These are phyloP conservation scores for Pogonocichla stellata DNA, from an alignment of 2,113 vertebrate genomes.

Conservation along the genomic window DNA sequence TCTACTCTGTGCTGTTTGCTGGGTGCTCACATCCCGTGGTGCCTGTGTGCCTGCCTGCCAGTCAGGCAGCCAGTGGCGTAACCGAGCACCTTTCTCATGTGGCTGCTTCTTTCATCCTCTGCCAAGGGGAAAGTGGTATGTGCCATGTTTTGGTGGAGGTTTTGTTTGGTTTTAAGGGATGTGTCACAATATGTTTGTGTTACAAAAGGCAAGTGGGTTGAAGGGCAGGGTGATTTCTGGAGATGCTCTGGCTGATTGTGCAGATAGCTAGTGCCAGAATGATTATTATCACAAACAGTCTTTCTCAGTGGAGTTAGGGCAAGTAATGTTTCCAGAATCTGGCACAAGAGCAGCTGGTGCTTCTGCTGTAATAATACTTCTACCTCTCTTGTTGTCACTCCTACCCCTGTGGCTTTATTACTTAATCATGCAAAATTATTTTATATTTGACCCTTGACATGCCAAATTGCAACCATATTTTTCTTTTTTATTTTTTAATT, in stretches of 20 bases:
- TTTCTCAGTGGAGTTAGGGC: background rate
- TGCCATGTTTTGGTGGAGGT: background rate
- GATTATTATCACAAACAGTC: background rate
- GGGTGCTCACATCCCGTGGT: background rate
- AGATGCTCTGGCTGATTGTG: constrained; percentile 26
- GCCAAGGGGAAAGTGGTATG: constrained; percentile 10
- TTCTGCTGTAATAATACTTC: constrained; percentile 36
- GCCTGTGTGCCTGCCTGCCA: background rate
- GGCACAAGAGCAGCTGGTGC: constrained; percentile 8
- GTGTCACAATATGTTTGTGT: constrained; percentile 46
- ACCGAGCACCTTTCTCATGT: background rate
- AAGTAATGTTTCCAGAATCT: constrained; percentile 5
- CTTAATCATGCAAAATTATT: constrained; percentile 14
- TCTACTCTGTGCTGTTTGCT: background rate
- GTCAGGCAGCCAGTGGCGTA: background rate
- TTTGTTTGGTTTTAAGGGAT: constrained; percentile 5
- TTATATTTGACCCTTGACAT: constrained; percentile 3
- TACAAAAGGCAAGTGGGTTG: constrained; percentile 47
- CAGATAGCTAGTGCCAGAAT: background rate
- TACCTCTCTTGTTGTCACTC: constrained; percentile 24
- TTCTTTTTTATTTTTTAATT: background rate
- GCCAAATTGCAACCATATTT: background rate
- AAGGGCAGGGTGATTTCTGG: constrained; percentile 54
- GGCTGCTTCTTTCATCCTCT: constrained; percentile 30
- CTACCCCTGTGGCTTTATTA: constrained; percentile 57